Evolutionary conservation across 2,888 invertebrate genomes (phyloP).

Genomic region (Tholera decimalis): DNA sequence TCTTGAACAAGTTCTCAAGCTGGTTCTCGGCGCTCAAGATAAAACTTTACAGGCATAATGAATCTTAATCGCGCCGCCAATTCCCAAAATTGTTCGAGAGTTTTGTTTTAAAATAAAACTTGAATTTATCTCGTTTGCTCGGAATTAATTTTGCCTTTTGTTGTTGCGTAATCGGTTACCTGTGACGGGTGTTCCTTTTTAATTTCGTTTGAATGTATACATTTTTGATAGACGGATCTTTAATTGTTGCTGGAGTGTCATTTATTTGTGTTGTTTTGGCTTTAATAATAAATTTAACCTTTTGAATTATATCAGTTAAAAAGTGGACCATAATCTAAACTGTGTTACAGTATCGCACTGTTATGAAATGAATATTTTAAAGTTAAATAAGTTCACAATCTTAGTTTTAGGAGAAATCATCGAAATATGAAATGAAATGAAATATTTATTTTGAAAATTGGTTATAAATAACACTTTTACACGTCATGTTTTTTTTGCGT

Average conservation of each 20-base stretch:
- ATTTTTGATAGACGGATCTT: constrained; percentile 34
- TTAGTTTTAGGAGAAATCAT: constrained; percentile 18
- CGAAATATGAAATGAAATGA: too few relatives aligned
- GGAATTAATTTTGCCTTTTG: constrained; percentile 86
- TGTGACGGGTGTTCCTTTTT: constrained; percentile 75
- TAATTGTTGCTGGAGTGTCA: constrained; percentile 25
- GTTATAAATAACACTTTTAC: too few relatives aligned
- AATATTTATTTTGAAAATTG: too few relatives aligned
- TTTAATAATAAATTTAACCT: constrained; percentile 1
- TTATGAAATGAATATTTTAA: too few relatives aligned
- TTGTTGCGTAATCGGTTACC: constrained; percentile 85
- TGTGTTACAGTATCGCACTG: too few relatives aligned
- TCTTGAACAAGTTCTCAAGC: constrained; percentile 84
- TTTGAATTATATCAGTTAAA: not conserved
- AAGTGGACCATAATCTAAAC: not conserved
- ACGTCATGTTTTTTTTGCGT: too few relatives aligned
- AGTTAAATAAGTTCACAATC: not conserved
- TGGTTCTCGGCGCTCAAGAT: constrained; percentile 81
- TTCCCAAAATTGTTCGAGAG: constrained; percentile 87
- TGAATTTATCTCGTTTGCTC: constrained; percentile 82
- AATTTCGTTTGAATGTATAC: constrained; percentile 72
- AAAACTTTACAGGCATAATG: constrained; percentile 90
- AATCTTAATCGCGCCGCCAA: constrained; percentile 89
- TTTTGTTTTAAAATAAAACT: constrained; percentile 88
- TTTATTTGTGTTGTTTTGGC: not conserved